phyloP scores from a whole-genome alignment of 2,888 invertebrate genomes.

The Spicauda simplicius region DNA sequence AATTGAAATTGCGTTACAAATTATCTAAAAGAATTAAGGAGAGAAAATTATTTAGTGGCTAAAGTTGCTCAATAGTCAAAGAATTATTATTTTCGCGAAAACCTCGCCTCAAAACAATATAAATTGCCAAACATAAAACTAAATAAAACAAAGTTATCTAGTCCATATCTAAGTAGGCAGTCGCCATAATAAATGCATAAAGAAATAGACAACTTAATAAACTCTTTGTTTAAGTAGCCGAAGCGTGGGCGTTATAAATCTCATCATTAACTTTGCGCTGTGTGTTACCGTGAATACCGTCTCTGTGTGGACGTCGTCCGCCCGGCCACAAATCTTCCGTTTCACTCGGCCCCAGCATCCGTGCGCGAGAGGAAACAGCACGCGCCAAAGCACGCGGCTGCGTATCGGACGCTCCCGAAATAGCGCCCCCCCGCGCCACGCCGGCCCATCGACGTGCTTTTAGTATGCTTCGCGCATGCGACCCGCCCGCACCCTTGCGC shows the following conservation, averaged over 20 bases:
- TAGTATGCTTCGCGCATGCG: constrained; percentile 86
- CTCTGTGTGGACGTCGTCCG: constrained; percentile 33
- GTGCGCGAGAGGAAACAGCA: constrained; percentile 81
- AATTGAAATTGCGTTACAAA: too few relatives aligned
- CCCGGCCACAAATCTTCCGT: constrained; percentile 80
- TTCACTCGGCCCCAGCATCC: constrained; percentile 82
- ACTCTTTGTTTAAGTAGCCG: constrained; percentile 33
- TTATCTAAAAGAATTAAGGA: too few relatives aligned
- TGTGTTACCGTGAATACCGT: constrained; percentile 29
- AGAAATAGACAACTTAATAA: constrained; percentile 21
- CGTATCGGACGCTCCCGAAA: constrained; percentile 84
- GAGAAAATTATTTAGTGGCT: too few relatives aligned
- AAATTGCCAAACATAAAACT: neutral
- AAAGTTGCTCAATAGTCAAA: too few relatives aligned
- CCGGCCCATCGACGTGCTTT: constrained; percentile 83
- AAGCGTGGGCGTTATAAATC: constrained; percentile 35
- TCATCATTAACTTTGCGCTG: constrained; percentile 24
- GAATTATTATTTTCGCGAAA: too few relatives aligned
- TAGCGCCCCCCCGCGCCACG: constrained; percentile 77
- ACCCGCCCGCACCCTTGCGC: constrained; percentile 83
- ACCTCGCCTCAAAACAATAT: neutral
- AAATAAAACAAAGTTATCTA: neutral
- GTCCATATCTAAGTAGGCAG: neutral
- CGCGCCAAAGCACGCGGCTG: constrained; percentile 84
- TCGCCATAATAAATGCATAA: constrained; percentile 14